Evolutionary conservation across 53 echinoderm and acorn worm species (phyloP), one percentile per base, ranked within the genome.

Genomic region (Paelopatides confundens): DNA sequence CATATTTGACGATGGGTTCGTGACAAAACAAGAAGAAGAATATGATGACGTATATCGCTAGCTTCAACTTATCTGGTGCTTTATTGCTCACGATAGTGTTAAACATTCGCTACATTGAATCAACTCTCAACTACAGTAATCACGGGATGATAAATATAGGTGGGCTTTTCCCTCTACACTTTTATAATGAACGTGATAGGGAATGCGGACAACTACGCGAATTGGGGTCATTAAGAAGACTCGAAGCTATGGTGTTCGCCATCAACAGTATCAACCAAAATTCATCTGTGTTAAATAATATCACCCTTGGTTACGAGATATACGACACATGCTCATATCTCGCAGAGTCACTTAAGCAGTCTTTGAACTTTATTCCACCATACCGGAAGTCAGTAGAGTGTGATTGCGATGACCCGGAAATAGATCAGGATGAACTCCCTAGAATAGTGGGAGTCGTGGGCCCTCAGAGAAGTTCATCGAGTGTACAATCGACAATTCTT

Each of bases 161-260:
- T 21, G 98, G 98, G 0, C 82, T 98, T 40, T 92, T 98, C 13
- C 98, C 98, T 0, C 76, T 98, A 17, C 95, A 95, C 65, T 52
- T 85, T 12, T 98, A 98, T 53, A 58, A 98, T 47, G 93, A 98
- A 35, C 88, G 40, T 2, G 86, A 13, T 0, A 90, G 92, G 46
- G 35, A 79, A 26, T 98, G 98, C 69, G 95, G 94, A 1, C 38
- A 31, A 17, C 86, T 92, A 1, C 89, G 95, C 24, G 89, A 85
- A 13, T 23, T 98, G 15, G 87, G 82, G 2, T 92, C 95, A 12
- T 67, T 98, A 31, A 93, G 95, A 88, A 82, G 92, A 11, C 76
- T 94, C 2, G 98, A 98, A 67, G 98, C 98, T 6, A 95, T 98
- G 92, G 95, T 93, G n/a, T 98, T 68, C 82, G 90, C 94, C 31